phyloP scores from a whole-genome alignment of 2,888 invertebrate species.

The Doris montereyensis region DNA sequence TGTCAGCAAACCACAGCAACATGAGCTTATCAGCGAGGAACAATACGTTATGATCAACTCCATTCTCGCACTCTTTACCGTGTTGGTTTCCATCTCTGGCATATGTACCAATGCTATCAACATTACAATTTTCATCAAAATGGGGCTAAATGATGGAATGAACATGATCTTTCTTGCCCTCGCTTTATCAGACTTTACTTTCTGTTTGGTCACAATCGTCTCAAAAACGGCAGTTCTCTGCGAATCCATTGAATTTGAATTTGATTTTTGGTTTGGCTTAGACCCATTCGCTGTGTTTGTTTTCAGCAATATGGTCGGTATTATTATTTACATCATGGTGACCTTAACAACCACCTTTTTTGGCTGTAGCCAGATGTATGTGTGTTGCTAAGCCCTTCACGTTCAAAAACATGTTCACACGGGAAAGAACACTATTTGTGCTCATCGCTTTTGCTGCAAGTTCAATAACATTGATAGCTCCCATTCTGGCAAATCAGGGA shows the following conservation, averaged over 20 bases:
- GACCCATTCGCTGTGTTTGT: conserved; percentile 16
- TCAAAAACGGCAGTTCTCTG: not conserved
- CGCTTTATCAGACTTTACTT: not conserved
- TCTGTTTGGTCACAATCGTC: not conserved
- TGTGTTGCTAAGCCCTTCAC: conserved; percentile 25
- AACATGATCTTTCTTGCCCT: conserved; percentile 21
- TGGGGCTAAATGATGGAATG: conserved; percentile 20
- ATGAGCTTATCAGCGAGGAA: not conserved
- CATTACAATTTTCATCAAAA: conserved; percentile 14
- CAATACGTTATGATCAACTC: not conserved
- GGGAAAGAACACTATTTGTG: not conserved
- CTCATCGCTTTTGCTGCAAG: not conserved
- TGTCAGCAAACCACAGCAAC: too few species aligned
- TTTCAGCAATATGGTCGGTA: conserved; percentile 1
- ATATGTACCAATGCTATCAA: conserved; percentile 12
- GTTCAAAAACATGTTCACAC: conserved; percentile 18
- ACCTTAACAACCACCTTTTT: conserved; percentile 20
- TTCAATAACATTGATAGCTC: not conserved
- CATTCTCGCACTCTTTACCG: not conserved
- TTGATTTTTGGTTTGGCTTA: not conserved
- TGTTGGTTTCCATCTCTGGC: not conserved
- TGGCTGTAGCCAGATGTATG: conserved; percentile 28
- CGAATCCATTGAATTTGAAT: not conserved
- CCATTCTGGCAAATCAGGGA: conserved; percentile 13
- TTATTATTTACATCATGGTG: conserved; percentile 11